These are phyloP conservation scores for Hippolais icterina DNA, from an alignment of 2,113 vertebrate genomes.

Conservation along the genomic window DNA sequence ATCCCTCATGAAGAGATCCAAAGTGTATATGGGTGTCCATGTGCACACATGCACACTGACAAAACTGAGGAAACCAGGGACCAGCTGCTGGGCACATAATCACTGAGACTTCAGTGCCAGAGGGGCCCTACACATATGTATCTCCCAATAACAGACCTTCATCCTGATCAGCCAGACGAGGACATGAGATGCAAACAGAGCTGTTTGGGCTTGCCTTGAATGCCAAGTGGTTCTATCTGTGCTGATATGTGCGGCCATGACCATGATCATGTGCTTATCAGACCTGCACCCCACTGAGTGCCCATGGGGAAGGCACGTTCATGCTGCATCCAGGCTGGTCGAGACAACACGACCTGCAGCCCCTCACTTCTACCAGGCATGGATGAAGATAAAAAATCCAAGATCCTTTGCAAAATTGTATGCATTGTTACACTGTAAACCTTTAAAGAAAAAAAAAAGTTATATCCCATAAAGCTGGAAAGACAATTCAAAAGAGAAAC, in stretches of 20 bases:
- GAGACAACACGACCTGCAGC: background rate
- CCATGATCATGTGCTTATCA: background rate
- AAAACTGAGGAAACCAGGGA: background rate
- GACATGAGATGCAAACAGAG: background rate
- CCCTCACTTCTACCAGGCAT: background rate
- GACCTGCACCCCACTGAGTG: too few relatives aligned
- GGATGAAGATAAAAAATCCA: background rate
- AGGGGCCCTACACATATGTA: accelerated
- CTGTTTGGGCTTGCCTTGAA: background rate
- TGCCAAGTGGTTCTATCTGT: background rate
- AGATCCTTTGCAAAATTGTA: background rate
- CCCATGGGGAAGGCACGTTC: accelerated
- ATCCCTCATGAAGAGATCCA: background rate
- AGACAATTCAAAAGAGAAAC: background rate
- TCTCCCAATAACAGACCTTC: background rate
- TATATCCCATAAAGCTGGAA: background rate
- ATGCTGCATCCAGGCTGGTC: background rate
- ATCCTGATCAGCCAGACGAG: background rate
- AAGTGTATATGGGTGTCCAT: background rate
- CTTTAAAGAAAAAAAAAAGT: background rate
- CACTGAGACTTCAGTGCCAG: background rate
- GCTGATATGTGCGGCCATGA: background rate
- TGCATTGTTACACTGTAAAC: background rate
- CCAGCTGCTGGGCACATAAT: background rate
- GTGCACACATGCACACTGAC: too few relatives aligned